Base-by-base conservation (phyloP, 1,140 invertebrate genomes). In the Araneus ventricosus region DNA sequence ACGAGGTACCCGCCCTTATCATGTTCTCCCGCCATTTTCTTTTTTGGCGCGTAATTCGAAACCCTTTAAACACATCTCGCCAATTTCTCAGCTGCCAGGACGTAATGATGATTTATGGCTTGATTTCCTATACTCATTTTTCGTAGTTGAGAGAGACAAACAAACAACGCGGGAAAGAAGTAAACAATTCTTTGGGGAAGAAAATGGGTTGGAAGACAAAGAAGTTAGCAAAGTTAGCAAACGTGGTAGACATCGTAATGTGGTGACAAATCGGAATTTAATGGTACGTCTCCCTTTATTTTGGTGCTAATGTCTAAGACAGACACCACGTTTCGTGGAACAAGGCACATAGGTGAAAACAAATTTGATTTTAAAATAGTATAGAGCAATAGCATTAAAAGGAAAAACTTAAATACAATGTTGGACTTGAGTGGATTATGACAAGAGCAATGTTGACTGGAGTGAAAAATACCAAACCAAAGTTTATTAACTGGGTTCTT, bases 81-180 rank as follows among this genome's bases (percentile, higher is more conserved):
- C 85, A 87, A 61, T 87, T 87, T 61, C 59, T 61, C 34, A 61
- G 37, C 85, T 87, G 85, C 41, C 85, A 87, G 24, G 34, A 17
- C 8, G 63, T 87, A 87, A 87, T 87, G 52, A 87, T 87, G 85
- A 87, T 61, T 87, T 87, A 87, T 87, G 39, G n/a, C 14, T 82
- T 52, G 22, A 52, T 82, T 82, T 82, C 41, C 39, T 27, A 20
- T 41, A 22, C 80, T 34, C 82, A 63, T 87, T 87, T 87, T 61
- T 87, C 34, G 70, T 37, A 75, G 27, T 75, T 30, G 30, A 34
- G 27, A 34, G 6, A 34, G 34, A 37, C 20, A 20, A 63, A 63
- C 59, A 63, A 63, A 52, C 45, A 52, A 52, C 45, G 30, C 2
- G 1, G 20, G 22, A 30, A 82, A 45, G 39, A 75, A 82, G 80